Evolutionary conservation across 2,113 vertebrate species (phyloP), one percentile per base, ranked within the genome.

Genomic region (Sardina pilchardus): DNA sequence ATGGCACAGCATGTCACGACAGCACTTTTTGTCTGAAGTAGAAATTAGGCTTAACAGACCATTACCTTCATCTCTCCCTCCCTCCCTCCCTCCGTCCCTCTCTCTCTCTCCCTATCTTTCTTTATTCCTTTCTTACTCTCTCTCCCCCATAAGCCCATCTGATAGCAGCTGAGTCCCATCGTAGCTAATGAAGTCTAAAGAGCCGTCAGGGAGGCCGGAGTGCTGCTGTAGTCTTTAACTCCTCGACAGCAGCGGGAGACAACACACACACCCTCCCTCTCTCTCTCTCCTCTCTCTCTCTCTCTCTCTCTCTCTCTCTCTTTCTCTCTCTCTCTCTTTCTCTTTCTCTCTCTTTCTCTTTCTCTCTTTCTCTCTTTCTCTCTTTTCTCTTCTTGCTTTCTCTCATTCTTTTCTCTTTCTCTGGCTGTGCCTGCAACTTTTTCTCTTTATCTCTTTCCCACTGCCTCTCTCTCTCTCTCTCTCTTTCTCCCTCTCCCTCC

Each of bases 1-100:
- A 71, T 71, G 8, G 63, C 63, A 30, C 63, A 71, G 63, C 26
- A 30, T 71, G 63, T 71, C 63, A 71, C 63, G 30, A 71, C 63
- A 71, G 63, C 63, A 71, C 26, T 71, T 34, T 63, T 63, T 63
- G 59, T 63, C 30, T 71, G 63, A 71, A 71, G 26, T 30, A 71
- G 26, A 71, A 71, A 71, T 71, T 71, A 71, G 63, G 63, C 63
- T 71, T 71, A 30, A 34, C 63, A 10, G 8, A 30, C 63, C 63
- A 30, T 34, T 34, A 30, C n/a, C 63, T 71, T 26, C n/a, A 24
- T 26, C 59, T 30, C 26, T 67, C 21, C 0, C 24, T 10, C 59
- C 24, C 59, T 24, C n/a, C 9, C 21, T 8, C 59, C 6, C 10
- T 63, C n/a, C 26, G 7, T 3, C 10, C 1, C 26, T 71, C n/a